Percentiles rank a stretch among this genome's conserved stretches.
phyloP scores from a whole-genome alignment of 2,888 invertebrate genomes.

The Iselma pallidipennis region DNA sequence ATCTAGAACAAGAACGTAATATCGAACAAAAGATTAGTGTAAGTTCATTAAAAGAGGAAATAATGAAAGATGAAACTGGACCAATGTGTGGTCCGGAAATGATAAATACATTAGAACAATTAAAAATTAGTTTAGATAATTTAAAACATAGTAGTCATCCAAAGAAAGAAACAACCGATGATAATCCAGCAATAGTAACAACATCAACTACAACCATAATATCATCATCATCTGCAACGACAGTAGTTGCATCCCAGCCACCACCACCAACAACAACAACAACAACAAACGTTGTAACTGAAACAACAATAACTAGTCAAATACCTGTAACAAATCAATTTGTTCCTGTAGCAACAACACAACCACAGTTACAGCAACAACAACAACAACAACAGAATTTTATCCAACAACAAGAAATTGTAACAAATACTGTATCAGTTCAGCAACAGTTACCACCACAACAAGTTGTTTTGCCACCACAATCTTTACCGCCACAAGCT shows the following conservation, averaged over 20 bases:
- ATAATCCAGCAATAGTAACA: conserved; percentile 23
- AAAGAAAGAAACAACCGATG: conserved; percentile 42
- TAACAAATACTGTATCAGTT: no score
- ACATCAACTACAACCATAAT: conserved; percentile 19
- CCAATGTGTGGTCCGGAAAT: conserved; percentile 57
- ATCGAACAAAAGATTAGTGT: conserved; percentile 43
- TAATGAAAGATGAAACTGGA: conserved; percentile 41
- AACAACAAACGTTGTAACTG: conserved; percentile 29
- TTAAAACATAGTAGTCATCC: conserved; percentile 60
- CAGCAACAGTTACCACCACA: conserved; percentile 10
- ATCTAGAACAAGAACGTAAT: conserved; percentile 29
- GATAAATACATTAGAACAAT: conserved; percentile 61
- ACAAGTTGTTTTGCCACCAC: conserved; percentile 8
- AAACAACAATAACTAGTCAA: conserved; percentile 30
- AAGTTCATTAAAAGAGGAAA: conserved; percentile 42
- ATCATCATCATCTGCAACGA: conserved; percentile 14
- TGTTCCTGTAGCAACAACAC: conserved; percentile 20
- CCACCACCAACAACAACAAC: conserved; percentile 17
- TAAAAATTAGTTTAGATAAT: conserved; percentile 63
- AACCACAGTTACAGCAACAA: conserved; percentile 16
- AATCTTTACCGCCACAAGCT: not conserved
- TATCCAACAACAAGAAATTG: conserved; percentile 15
- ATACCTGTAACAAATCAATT: conserved; percentile 17
- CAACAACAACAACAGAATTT: conserved; percentile 27
- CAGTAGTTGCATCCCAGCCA: no score